These are phyloP conservation scores for Mellivora capensis DNA, from an alignment of 2,113 vertebrate genomes.

Conservation along the genomic window DNA sequence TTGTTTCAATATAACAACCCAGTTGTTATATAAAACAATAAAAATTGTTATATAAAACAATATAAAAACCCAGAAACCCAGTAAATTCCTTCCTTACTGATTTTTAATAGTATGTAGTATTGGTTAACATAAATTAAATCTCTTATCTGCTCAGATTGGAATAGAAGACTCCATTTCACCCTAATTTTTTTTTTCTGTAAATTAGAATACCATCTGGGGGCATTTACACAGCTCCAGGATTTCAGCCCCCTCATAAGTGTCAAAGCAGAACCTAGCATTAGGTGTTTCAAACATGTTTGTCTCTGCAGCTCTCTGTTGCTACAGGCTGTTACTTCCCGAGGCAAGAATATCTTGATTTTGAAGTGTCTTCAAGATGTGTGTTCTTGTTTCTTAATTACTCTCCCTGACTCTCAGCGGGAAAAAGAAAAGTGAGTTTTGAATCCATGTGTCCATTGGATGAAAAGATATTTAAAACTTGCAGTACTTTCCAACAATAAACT, in stretches of 20 bases:
- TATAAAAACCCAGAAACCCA: not conserved
- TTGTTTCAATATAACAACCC: too few species aligned
- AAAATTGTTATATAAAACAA: too few species aligned
- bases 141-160: not conserved
- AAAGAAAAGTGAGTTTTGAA: constrained; percentile 1
- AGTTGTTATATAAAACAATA: too few species aligned
- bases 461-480: constrained; percentile 26
- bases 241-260: not conserved
- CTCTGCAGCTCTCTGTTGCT: not conserved
- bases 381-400: constrained; percentile 26
- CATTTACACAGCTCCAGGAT: not conserved
- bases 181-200: not conserved
- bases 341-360: not conserved
- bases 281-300: not conserved
- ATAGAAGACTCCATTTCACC: not conserved
- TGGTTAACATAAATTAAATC: not conserved
- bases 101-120: not conserved
- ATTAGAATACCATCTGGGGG: not conserved
- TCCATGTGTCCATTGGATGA: not conserved
- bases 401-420: not conserved
- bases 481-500: constrained; percentile 9
- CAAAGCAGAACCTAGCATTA: not conserved
- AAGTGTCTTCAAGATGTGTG: not conserved
- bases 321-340: not conserved
- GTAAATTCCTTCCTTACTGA: not conserved